A percentile compares a stretch with the other conserved stretches of the same genome.
phyloP scores from a whole-genome alignment of 1,140 invertebrate genomes.

The Holotrichia oblita region DNA sequence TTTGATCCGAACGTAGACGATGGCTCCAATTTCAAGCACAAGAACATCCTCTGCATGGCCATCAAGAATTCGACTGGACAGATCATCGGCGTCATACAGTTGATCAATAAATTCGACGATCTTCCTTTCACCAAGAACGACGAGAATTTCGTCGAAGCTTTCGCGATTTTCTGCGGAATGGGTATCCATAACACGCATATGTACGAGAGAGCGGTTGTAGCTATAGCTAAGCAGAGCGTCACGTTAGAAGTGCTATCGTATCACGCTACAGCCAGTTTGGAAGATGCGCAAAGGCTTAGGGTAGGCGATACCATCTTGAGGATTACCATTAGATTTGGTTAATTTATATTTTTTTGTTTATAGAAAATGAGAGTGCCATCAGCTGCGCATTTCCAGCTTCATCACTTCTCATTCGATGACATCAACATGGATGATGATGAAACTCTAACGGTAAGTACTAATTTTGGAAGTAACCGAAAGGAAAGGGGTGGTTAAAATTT shows the following conservation, averaged over 20 bases:
- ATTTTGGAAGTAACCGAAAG: too few species aligned
- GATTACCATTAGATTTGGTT: not conserved
- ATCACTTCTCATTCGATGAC: slow-evolving; percentile 89
- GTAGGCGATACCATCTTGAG: slow-evolving; percentile 65
- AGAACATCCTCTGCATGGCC: slow-evolving; percentile 90
- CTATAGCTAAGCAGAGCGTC: slow-evolving; percentile 95
- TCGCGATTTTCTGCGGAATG: slow-evolving; percentile 98
- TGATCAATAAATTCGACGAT: slow-evolving; percentile 93
- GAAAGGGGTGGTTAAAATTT: too few species aligned
- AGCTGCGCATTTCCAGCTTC: slow-evolving; percentile 80
- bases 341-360: not conserved
- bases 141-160: slow-evolving; percentile 94
- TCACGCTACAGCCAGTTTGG: slow-evolving; percentile 90
- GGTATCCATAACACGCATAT: slow-evolving; percentile 97
- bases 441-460: slow-evolving; percentile 73
- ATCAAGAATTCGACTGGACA: slow-evolving; percentile 89
- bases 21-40: slow-evolving; percentile 80
- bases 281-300: slow-evolving; percentile 84
- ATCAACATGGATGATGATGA: slow-evolving; percentile 86
- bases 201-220: slow-evolving; percentile 93
- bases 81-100: slow-evolving; percentile 93
- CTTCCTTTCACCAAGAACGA: slow-evolving; percentile 89
- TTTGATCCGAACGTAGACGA: slow-evolving; percentile 91
- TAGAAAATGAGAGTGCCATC: slow-evolving; percentile 77
- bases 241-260: slow-evolving; percentile 96